These are phyloP conservation scores for Cottus gobio DNA, from an alignment of 2,113 vertebrate species.

Conservation along the genomic window DNA sequence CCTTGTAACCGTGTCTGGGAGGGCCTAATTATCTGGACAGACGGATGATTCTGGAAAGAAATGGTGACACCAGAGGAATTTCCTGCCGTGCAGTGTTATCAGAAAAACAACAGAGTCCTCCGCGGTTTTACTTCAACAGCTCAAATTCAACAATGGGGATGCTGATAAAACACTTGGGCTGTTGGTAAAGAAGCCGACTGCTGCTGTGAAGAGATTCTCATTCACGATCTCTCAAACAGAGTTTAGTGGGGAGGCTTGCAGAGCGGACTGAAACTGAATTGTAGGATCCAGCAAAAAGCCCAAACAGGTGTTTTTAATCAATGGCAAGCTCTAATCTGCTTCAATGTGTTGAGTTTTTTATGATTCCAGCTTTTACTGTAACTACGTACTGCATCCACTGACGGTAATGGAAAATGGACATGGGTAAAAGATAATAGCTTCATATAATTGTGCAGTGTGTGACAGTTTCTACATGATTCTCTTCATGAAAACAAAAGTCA, in stretches of 20 bases:
- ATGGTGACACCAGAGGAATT: constrained; percentile 77
- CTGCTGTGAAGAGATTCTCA: constrained; percentile 66
- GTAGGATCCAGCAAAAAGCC: constrained; percentile 12
- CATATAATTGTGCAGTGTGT: background rate
- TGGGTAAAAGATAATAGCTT: constrained; percentile 1
- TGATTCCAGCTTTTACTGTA: constrained; percentile 1
- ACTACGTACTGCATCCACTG: background rate
- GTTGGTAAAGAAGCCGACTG: constrained; percentile 55
- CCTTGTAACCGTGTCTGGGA: constrained; percentile 21
- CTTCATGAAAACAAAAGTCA: background rate
- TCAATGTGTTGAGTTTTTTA: constrained; percentile 6
- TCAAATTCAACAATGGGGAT: constrained; percentile 68
- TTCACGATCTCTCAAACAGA: constrained; percentile 28
- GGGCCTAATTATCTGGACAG: background rate
- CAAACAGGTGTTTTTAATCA: constrained; percentile 38
- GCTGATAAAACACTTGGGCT: constrained; percentile 76
- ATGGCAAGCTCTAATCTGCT: constrained; percentile 33
- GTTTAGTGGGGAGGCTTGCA: constrained; percentile 18
- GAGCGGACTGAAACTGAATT: background rate
- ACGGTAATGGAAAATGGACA: background rate
- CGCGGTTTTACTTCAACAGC: constrained; percentile 68
- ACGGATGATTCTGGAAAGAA: constrained; percentile 39
- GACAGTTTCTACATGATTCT: background rate
- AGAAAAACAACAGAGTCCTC: constrained; percentile 77
- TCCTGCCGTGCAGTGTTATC: constrained; percentile 83